Evolutionary conservation across 2,797 vertebrate species (phyloP).

Genomic region (Chrysocyon brachyurus): DNA sequence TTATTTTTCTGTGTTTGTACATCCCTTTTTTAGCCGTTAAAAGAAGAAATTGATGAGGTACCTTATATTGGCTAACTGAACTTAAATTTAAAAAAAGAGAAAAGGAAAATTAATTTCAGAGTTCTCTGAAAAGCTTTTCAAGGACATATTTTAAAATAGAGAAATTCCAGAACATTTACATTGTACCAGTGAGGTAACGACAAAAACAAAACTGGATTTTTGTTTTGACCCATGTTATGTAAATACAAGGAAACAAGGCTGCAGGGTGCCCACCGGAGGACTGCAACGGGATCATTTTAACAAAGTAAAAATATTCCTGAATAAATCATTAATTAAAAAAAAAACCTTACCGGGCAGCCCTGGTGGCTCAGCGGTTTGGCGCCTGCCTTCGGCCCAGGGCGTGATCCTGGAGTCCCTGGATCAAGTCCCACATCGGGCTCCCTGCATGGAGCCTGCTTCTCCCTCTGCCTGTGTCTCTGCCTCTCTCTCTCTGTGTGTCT

Average conservation of each 20-base stretch:
- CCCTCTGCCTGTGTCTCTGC: too few relatives aligned
- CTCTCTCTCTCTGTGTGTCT: too few relatives aligned
- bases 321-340: not conserved
- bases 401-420: too few relatives aligned
- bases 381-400: too few relatives aligned
- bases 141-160: not conserved
- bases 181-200: not conserved
- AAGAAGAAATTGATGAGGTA: not conserved
- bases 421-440: too few relatives aligned
- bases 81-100: too few relatives aligned
- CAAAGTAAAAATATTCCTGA: not conserved
- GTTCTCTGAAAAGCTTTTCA: not conserved
- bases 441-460: too few relatives aligned
- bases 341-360: not conserved
- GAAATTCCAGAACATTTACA: not conserved
- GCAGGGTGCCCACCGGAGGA: not conserved
- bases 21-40: not conserved
- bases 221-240: not conserved
- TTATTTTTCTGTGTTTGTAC: not conserved
- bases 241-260: not conserved
- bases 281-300: not conserved
- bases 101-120: not conserved
- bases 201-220: not conserved
- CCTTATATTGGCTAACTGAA: too few relatives aligned
- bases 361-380: too few relatives aligned